Base-by-base conservation (phyloP, 2,888 invertebrate species). In the Chironomus tentans region DNA sequence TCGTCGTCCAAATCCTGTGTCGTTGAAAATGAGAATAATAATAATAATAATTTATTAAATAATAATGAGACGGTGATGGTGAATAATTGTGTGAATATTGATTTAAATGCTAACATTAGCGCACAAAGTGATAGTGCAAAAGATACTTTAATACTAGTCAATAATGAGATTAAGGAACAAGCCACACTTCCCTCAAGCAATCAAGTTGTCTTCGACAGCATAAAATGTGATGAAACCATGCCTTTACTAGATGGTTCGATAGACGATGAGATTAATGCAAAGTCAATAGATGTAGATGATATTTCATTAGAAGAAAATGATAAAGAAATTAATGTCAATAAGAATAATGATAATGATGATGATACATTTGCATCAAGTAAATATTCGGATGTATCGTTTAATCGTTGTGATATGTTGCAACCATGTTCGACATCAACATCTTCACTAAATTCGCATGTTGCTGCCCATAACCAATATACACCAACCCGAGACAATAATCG, bases 21-120 rank as follows among this genome's bases (percentile, higher is more conserved):
- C 68, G 74, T 72, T 72, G 72, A 72, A 62, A 74, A 62, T 68
- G 65, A 65, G n/a, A n/a, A n/a, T n/a, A n/a, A n/a, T n/a, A 24
- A 65, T 2, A n/a, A n/a, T 65, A 24, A 18, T 72, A 61, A 50
- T 72, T 28, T 28, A 28, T 28, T 28, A 28, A 68, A 28, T 61
- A 74, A 74, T 10, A 69, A 21, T 47, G 22, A 50, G 28, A 50
- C 69, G 76, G 76, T 76, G 76, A 62, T 47, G 76, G 76, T 76
- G 68, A 76, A 76, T 69, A 69, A 68, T 76, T 76, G 68, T 76
- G 69, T 76, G 76, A 76, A 76, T 76, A 76, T 76, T 50, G 50
- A 61, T 61, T 21, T 21, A 28, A 28, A 70, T 70, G 12, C 24
- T 70, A 38, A 68, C 68, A 6, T 68, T 2, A 46, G 28, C 7